Percentiles rank a stretch among this genome's conserved stretches.
Evolutionary conservation across 2,797 vertebrate species (phyloP).

Genomic region (Fistularia tabacaria): DNA sequence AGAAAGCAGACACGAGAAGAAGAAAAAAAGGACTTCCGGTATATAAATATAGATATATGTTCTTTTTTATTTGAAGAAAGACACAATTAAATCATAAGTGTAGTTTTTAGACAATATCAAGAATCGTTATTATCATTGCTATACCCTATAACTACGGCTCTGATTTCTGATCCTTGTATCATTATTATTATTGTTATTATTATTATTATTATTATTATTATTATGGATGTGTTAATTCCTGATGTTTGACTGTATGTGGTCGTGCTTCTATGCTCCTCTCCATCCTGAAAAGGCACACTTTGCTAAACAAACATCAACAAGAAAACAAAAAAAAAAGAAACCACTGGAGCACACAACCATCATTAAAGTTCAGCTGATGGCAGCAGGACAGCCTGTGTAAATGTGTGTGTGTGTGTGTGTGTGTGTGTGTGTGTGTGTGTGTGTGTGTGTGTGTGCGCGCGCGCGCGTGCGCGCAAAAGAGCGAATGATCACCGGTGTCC

Average conservation of each 20-base stretch:
- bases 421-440: background rate
- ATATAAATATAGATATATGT: conserved; percentile 50
- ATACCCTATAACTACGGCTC: conserved; percentile 11
- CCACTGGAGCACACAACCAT: conserved; percentile 36
- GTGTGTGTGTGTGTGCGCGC: background rate
- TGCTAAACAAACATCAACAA: conserved; percentile 5
- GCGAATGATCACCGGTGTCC: background rate
- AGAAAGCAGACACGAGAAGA: too few relatives aligned
- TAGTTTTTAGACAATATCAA: conserved; percentile 72
- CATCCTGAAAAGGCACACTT: conserved; percentile 32
- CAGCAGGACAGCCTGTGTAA: background rate
- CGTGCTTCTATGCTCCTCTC: conserved; percentile 31
- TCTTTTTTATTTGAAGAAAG: conserved; percentile 46
- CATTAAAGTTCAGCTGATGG: conserved; percentile 2
- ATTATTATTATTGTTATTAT: conserved; percentile 51
- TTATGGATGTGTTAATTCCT: conserved; percentile 65
- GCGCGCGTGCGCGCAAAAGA: too few relatives aligned
- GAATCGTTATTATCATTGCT: conserved; percentile 63
- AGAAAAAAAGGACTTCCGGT: conserved; percentile 42
- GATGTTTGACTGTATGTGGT: conserved; percentile 54
- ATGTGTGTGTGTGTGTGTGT: background rate
- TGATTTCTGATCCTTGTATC: conserved; percentile 61
- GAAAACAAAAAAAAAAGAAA: conserved; percentile 3
- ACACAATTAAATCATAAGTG: conserved; percentile 52
- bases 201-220: too few relatives aligned